Conservation (phyloP, 1,140 invertebrate genomes). For the Sarcophaga bullata region DNA sequence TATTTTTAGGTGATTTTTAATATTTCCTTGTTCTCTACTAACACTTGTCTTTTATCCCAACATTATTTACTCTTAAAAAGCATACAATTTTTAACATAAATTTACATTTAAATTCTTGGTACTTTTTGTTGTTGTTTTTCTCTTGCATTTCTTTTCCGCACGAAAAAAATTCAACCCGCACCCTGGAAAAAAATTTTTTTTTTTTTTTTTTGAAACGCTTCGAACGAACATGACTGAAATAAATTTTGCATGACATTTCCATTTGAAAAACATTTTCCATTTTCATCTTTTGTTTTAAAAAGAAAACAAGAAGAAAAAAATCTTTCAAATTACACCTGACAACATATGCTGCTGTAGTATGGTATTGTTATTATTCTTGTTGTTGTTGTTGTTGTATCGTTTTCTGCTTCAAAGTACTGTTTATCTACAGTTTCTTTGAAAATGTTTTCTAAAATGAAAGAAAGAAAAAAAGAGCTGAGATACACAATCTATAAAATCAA, state of each 20-base stretch:
- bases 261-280: slow-evolving; percentile 33
- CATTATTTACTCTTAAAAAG: background rate
- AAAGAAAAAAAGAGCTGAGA: background rate
- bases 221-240: slow-evolving; percentile 6
- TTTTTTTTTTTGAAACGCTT: background rate
- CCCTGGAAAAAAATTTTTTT: too few relatives aligned
- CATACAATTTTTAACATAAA: background rate
- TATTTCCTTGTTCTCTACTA: background rate
- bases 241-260: slow-evolving; percentile 47
- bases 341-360: slow-evolving; percentile 14
- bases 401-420: background rate
- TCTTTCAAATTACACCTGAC: background rate
- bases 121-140: background rate
- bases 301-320: too few relatives aligned
- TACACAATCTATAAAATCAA: slow-evolving; percentile 22
- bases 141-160: background rate
- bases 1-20: too few relatives aligned
- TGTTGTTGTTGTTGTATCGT: background rate
- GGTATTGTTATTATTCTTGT: background rate
- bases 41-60: background rate
- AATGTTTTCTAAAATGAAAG: background rate
- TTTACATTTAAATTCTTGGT: background rate
- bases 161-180: background rate
- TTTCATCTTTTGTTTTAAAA: background rate
- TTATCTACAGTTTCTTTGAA: too few relatives aligned